Conservation (phyloP, 2,113 vertebrate genomes). For the Callipepla squamata region DNA sequence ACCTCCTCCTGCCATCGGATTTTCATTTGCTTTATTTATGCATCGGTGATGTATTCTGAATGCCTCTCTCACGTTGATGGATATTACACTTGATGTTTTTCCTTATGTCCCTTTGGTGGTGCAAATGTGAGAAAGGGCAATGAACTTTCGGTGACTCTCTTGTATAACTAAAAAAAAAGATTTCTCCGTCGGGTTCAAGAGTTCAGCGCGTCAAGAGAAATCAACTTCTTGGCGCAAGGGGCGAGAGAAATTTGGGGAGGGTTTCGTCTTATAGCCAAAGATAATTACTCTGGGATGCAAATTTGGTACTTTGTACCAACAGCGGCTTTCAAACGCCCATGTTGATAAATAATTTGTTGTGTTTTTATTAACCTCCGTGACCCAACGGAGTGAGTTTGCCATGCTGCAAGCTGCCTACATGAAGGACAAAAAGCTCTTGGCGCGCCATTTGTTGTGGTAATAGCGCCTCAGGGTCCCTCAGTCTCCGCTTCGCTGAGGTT, state of each 20-base stretch:
- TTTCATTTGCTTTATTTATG: slow-evolving; percentile 60
- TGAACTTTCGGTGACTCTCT: slow-evolving; percentile 76
- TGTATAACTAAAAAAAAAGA: slow-evolving; percentile 45
- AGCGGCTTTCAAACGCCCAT: accelerated
- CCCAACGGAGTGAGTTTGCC: neutral
- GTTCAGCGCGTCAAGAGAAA: slow-evolving; percentile 71
- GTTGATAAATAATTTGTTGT: neutral
- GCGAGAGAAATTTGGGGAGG: neutral
- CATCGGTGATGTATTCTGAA: slow-evolving; percentile 54
- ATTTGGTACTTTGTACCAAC: neutral
- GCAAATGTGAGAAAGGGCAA: slow-evolving; percentile 75
- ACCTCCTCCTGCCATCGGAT: slow-evolving; percentile 27
- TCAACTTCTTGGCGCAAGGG: slow-evolving; percentile 47
- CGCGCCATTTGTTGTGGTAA: neutral
- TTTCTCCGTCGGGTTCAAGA: slow-evolving; percentile 67
- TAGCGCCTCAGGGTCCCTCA: neutral
- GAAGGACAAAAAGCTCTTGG: slow-evolving; percentile 7
- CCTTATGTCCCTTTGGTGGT: slow-evolving; percentile 74
- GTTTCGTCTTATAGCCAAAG: neutral
- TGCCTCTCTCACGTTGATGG: slow-evolving; percentile 60
- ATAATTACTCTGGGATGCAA: neutral
- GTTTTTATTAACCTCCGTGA: neutral
- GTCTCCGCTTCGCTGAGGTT: neutral
- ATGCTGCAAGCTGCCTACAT: accelerated
- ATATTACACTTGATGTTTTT: slow-evolving; percentile 77